Base-by-base conservation (phyloP, 2,113 vertebrate species). In the Rhea pennata region DNA sequence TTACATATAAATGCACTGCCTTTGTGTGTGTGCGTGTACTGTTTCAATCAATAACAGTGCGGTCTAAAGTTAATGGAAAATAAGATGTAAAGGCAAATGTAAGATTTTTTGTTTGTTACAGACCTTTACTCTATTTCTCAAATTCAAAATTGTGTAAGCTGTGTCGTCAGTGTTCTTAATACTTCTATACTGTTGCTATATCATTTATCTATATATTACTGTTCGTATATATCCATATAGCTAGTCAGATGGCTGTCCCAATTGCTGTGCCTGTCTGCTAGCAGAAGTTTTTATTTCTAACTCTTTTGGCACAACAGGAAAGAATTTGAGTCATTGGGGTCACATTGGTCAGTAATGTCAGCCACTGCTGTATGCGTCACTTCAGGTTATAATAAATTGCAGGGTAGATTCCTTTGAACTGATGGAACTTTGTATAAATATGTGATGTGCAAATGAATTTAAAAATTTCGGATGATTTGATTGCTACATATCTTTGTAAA, bases 201-300 rank as follows among this genome's bases (percentile, higher is more conserved):
- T 33, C 29, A 56, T 0, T 89, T 91, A 61, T 36, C 21, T 40
- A 5, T 81, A 1, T 67, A 16, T 50, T 77, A 5, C 65, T 4
- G 0, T 59, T 59, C 51, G n/a, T 64, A 0, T 71, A 62, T 39
- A 27, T 61, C 21, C 53, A 20, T 9, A 10, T 76, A 78, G 67
- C 54, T 73, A 39, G 64, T 82, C 62, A 82, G 53, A n/a, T 84
- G 62, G 17, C 46, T 87, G 42, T 89, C 76, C 42, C 67, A 42
- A 8, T 54, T 67, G 15, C 36, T 54, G 11, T 65, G 51, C 27
- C 62, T 65, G 12, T 72, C 33, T 81, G 44, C 12, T 73, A 53
- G 36, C 16, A 70, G 50, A 61, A 84, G 29, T 58, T 91, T 91
- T 84, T 81, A 54, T 81, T 91, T 77, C 39, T n/a, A 69, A 8